Conservation (phyloP, 1,140 invertebrate genomes). For the Brachionus asplanchnoidis region DNA sequence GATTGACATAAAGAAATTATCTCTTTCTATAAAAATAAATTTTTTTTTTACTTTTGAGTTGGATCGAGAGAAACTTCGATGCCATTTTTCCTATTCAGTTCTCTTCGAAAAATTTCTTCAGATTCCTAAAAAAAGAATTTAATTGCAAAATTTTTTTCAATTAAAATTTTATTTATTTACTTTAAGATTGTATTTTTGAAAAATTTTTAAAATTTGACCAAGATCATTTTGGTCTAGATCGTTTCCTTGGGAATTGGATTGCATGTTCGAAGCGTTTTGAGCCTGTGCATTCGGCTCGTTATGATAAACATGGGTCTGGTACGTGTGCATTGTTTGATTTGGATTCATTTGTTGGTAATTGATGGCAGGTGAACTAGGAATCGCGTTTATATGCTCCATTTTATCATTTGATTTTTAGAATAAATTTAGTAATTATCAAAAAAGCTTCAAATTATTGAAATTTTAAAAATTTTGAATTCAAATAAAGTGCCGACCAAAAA, state of each 20-base stretch:
- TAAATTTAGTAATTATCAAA: neutral
- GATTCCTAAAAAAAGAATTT: neutral
- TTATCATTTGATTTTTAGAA: neutral
- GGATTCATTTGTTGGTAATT: neutral
- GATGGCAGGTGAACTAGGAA: neutral
- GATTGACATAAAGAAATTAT: neutral
- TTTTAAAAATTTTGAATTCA: neutral
- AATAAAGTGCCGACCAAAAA: neutral
- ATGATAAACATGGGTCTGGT: neutral
- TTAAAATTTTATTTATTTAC: neutral
- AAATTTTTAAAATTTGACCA: neutral
- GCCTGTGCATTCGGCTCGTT: neutral
- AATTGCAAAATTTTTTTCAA: neutral
- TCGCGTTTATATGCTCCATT: neutral
- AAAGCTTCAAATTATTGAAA: constrained; percentile 11
- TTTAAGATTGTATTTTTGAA: constrained; percentile 41
- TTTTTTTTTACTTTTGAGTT: neutral
- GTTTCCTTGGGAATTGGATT: neutral
- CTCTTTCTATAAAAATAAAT: neutral
- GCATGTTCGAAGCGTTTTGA: neutral
- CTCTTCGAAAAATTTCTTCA: constrained; percentile 18
- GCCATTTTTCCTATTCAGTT: constrained; percentile 26
- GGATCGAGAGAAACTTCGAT: constrained; percentile 28
- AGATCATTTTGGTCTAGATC: constrained; percentile 32
- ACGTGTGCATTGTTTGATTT: neutral